Evolutionary conservation across 2,113 vertebrate genomes (phyloP).

Genomic region (Planiliza haematocheilus): DNA sequence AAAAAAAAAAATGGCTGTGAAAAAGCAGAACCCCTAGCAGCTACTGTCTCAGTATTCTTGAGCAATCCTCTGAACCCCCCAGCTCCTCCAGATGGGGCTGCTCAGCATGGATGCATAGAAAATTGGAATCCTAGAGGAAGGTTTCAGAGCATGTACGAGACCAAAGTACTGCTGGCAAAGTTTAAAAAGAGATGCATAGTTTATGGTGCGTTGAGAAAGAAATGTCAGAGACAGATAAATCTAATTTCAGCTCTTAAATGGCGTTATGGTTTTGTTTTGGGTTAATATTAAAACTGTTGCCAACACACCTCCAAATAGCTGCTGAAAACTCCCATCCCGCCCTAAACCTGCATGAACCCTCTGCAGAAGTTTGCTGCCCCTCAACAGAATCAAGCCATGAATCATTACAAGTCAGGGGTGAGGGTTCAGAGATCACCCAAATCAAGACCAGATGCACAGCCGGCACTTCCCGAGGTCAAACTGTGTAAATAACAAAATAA

Average conservation of each 20-base stretch:
- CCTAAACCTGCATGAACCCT: constrained; percentile 79
- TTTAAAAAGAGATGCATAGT: background rate
- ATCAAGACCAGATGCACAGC: constrained; percentile 76
- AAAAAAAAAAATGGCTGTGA: constrained; percentile 4
- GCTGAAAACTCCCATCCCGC: constrained; percentile 60
- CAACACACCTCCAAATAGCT: constrained; percentile 56
- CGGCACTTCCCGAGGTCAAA: constrained; percentile 56
- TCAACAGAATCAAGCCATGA: constrained; percentile 72
- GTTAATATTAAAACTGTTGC: constrained; percentile 24
- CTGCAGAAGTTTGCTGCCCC: constrained; percentile 68
- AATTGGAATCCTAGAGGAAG: constrained; percentile 1
- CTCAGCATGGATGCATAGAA: constrained; percentile 15
- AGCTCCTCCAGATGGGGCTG: constrained; percentile 13
- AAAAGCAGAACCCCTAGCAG: constrained; percentile 23
- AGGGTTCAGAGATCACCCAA: constrained; percentile 67
- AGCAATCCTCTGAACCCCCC: constrained; percentile 33
- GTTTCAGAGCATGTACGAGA: background rate
- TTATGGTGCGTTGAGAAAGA: constrained; percentile 2
- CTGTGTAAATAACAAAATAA: constrained; percentile 46
- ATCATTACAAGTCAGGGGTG: constrained; percentile 75
- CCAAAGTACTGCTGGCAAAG: constrained; percentile 8
- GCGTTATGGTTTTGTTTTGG: background rate
- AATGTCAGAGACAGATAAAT: background rate
- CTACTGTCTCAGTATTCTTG: constrained; percentile 48
- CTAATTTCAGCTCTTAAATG: constrained; percentile 20